Evolutionary conservation across 2,797 vertebrate species (phyloP).

Genomic region (Myoxocephalus aenaeus): DNA sequence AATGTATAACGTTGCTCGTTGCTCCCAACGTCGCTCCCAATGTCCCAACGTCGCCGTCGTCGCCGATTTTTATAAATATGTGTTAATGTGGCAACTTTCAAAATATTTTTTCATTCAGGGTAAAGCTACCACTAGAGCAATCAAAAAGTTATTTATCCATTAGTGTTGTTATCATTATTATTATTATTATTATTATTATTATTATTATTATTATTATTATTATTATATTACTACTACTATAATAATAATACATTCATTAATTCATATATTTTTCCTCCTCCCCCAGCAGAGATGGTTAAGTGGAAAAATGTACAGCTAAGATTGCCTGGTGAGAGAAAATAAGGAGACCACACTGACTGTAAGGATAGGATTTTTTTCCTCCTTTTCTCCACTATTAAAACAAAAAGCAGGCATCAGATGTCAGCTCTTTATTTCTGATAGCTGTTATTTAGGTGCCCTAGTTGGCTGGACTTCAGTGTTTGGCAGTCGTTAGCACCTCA

Average conservation of each 20-base stretch:
- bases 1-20: too few relatives aligned
- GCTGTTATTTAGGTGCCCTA: slow-evolving; percentile 77
- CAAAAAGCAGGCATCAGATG: slow-evolving; percentile 67
- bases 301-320: slow-evolving; percentile 66
- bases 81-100: background rate
- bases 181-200: background rate
- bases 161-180: background rate
- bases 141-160: background rate
- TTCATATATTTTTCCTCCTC: slow-evolving; percentile 5
- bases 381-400: slow-evolving; percentile 70
- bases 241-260: background rate
- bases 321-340: slow-evolving; percentile 65
- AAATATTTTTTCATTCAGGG: background rate
- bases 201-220: background rate
- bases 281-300: slow-evolving; percentile 43
- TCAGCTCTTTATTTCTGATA: slow-evolving; percentile 65
- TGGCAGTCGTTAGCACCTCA: slow-evolving; percentile 68
- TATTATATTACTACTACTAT: background rate
- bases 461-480: slow-evolving; percentile 70
- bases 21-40: too few relatives aligned
- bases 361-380: slow-evolving; percentile 60
- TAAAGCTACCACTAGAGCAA: background rate
- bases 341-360: slow-evolving; percentile 78
- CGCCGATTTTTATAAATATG: background rate
- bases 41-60: too few relatives aligned